These are phyloP conservation scores for Drosophila funebris DNA, from an alignment of 1,140 invertebrate species.

Conservation along the genomic window DNA sequence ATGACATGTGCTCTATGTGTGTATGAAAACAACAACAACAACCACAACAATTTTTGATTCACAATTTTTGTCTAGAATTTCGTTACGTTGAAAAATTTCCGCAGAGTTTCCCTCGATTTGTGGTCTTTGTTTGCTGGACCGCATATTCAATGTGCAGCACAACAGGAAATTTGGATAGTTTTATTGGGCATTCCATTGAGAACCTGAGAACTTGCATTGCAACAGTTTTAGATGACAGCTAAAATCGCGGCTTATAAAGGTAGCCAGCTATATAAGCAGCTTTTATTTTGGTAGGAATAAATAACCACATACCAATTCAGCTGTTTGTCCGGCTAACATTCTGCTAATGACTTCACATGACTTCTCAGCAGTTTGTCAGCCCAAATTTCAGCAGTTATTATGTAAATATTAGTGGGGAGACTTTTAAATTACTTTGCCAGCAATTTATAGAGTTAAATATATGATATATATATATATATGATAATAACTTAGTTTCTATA, in stretches of 20 bases:
- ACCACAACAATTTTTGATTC: background rate
- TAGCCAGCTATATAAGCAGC: too few relatives aligned
- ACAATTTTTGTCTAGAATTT: background rate
- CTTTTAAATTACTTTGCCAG: too few relatives aligned
- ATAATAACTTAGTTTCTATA: too few relatives aligned
- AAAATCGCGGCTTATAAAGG: background rate
- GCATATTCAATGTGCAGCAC: background rate
- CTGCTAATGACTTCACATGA: too few relatives aligned
- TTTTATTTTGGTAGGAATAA: background rate
- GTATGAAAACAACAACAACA: background rate
- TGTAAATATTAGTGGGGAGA: too few relatives aligned
- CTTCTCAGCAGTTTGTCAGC: background rate
- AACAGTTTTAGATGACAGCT: background rate
- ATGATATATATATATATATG: too few relatives aligned
- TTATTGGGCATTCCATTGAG: background rate
- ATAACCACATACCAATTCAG: background rate
- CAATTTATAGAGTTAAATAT: too few relatives aligned
- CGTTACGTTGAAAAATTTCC: background rate
- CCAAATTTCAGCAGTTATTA: background rate
- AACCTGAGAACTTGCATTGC: background rate
- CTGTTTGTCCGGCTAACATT: background rate
- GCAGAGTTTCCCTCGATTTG: background rate
- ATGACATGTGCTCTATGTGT: conserved; percentile 27
- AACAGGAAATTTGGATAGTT: background rate
- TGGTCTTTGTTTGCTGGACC: background rate